phyloP scores from a whole-genome alignment of 1,140 invertebrate species.

The Zaprionus ghesquierei region DNA sequence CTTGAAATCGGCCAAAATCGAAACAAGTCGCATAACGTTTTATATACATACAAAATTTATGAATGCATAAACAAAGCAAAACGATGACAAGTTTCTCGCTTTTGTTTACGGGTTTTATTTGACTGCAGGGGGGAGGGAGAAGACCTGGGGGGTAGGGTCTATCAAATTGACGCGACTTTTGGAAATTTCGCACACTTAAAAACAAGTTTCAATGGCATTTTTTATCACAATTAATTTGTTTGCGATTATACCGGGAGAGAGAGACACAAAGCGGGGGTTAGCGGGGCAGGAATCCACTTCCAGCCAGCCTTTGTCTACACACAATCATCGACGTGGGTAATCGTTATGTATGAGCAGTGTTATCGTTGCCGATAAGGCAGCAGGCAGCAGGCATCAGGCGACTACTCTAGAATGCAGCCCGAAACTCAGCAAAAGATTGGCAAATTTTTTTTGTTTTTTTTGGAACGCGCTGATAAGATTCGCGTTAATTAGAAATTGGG shows the following conservation, averaged over 20 bases:
- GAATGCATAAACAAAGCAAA: slow-evolving; percentile 28
- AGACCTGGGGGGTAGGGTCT: neutral
- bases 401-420: slow-evolving; percentile 17
- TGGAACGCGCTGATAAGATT: slow-evolving; percentile 16
- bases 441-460: no score
- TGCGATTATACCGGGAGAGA: neutral
- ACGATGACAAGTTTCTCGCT: slow-evolving; percentile 25
- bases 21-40: neutral
- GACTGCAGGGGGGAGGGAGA: neutral
- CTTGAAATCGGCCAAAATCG: slow-evolving; percentile 21
- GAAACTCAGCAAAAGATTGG: neutral
- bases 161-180: slow-evolving; percentile 6
- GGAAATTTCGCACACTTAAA: slow-evolving; percentile 60
- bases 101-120: slow-evolving; percentile 10
- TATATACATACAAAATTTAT: slow-evolving; percentile 15
- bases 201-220: slow-evolving; percentile 51
- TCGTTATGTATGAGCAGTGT: slow-evolving; percentile 24
- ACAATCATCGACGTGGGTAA: slow-evolving; percentile 22
- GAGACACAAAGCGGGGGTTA: neutral
- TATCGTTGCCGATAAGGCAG: slow-evolving; percentile 30
- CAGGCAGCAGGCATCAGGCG: neutral
- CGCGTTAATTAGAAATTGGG: slow-evolving; percentile 12
- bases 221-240: slow-evolving; percentile 35
- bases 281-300: neutral
- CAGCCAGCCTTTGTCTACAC: slow-evolving; percentile 4